Evolutionary conservation across 2,888 invertebrate species (phyloP), one percentile per base, ranked within the genome.

Genomic region (Plebejus argus): DNA sequence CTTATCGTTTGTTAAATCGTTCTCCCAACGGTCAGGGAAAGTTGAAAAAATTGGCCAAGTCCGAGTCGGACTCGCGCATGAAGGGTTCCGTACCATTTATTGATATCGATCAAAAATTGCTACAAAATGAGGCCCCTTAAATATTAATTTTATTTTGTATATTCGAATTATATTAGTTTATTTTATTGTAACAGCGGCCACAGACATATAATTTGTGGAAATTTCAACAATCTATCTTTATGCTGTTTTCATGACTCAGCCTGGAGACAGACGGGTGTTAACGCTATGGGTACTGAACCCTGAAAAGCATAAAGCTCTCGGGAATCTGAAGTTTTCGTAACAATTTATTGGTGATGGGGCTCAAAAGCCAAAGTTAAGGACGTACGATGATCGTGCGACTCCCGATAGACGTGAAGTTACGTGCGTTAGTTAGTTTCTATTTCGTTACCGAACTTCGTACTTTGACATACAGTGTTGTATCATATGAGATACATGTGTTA

Each of bases 321-420:
- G 74, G 76, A 28, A 78, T 78, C 79, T 79, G 80, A 49, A 53
- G 78, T 71, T 76, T 66, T 45, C 74, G 45, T 71, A 75, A 78
- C 78, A 81, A 78, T 81, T 81, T 78, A 81, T 78, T 79, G 79
- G 74, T 79, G 70, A 79, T 76, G 80, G 78, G 58, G 77, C 75
- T 49, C 77, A 74, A 66, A 74, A 76, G 70, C 77, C 70, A 35
- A 79, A 79, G 77, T 79, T 76, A 72, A 76, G 45, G 78, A 80
- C 76, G 76, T 39, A 78, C 76, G 78, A 75, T 58, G 76, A 70
- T 76, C 70, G 77, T 77, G 70, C 39, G 23, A 76, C 79, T 76
- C 12, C 76, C 56, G 49, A 70, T n/a, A 75, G 39, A 53, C 28
- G 6, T 39, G 15, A 53, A 74, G 66, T 78, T 78, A 66, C 1